Base-by-base conservation (phyloP, 1,140 invertebrate genomes). In the Heterodera carotae region DNA sequence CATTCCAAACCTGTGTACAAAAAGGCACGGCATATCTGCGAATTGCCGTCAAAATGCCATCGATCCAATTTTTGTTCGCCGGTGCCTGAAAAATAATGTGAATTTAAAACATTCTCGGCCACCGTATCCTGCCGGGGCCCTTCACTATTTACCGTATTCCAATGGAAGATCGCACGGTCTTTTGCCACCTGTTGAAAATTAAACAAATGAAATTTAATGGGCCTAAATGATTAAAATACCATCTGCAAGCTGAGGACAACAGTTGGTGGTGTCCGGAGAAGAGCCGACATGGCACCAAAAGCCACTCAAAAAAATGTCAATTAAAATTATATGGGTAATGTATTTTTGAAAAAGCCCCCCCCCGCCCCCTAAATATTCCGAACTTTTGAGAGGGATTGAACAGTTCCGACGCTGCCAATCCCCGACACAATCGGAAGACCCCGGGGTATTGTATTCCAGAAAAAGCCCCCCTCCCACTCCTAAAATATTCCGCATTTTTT, bases 181-280 rank as follows among this genome's bases (percentile, higher is more conserved):
- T 36, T 77, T 81, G 43, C 78, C 62, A 34, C 62, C 62, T 66
- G 10, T 31, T 15, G 8, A 27, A 33, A 66, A 66, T 66, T 27
- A 80, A 76, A 76, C 56, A 72, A 84, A 77, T 53, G n/a, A 68
- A 76, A 75, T n/a, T 15, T 59, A 25, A 12, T 10, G 69, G 60
- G 59, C 29, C 79, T 33, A 82, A 62, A 62, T 8, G 29, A 33
- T 22, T 39, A n/a, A n/a, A n/a, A n/a, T n/a, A 18, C 29, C 33
- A 34, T 66, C 62, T 27, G 48, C 18, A 56, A 34, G 59, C 27
- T 74, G 56, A 39, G 84, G 85, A 76, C 85, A 87, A 48, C 85
- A 87, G 69, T 87, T 87, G 29, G 85, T 87, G 10, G 82, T 86
- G 67, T 88, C 85, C 25, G 86, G 86, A 25, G 84, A 77, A 10